A percentile compares a stretch with the other conserved stretches of the same genome.
These are phyloP conservation scores for Tenualosa ilisha DNA, from an alignment of 2,797 vertebrate genomes.

Conservation along the genomic window DNA sequence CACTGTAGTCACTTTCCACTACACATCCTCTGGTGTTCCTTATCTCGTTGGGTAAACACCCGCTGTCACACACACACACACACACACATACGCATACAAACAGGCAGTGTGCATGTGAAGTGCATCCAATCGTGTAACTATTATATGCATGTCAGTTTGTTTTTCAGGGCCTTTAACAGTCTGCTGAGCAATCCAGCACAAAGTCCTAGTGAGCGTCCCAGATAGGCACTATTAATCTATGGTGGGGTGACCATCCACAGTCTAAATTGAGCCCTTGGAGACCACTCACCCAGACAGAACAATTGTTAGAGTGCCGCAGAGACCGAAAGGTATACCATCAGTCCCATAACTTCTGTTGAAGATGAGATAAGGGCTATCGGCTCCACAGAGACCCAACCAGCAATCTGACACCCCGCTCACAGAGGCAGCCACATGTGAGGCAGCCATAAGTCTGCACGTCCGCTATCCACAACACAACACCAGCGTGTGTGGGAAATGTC, in stretches of 20 bases:
- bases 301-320: conserved; percentile 68
- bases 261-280: conserved; percentile 82
- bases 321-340: conserved; percentile 58
- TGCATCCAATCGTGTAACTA: conserved; percentile 70
- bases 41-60: not conserved
- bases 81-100: conserved; percentile 52
- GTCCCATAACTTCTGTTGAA: conserved; percentile 64
- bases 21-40: not conserved
- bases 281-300: conserved; percentile 71
- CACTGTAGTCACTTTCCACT: not conserved
- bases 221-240: conserved; percentile 69
- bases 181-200: conserved; percentile 71
- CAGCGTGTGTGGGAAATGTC: conserved; percentile 21
- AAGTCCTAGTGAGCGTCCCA: conserved; percentile 71
- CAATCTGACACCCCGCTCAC: not conserved
- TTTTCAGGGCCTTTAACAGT: conserved; percentile 72
- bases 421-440: not conserved
- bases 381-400: conserved; percentile 63
- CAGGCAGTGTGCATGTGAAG: conserved; percentile 63
- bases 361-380: conserved; percentile 75
- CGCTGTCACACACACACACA: not conserved
- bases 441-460: not conserved
- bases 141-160: conserved; percentile 72
- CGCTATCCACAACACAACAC: conserved; percentile 5
- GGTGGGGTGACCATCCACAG: conserved; percentile 66